These are phyloP conservation scores for Heteromyza rotundicornis DNA, from an alignment of 2,888 invertebrate genomes.

Conservation along the genomic window DNA sequence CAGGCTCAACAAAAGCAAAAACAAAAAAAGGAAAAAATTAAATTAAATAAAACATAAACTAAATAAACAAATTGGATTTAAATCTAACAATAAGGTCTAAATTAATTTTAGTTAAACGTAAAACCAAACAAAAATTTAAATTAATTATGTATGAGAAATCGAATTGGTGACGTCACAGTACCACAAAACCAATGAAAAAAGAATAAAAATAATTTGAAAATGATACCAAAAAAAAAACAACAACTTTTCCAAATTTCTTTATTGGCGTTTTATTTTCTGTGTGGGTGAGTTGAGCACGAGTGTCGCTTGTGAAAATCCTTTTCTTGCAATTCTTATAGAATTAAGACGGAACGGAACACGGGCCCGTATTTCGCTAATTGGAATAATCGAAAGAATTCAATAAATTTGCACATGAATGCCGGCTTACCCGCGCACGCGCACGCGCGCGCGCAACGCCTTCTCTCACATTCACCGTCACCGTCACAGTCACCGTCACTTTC, in stretches of 20 bases:
- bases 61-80: conserved; percentile 20
- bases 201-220: conserved; percentile 24
- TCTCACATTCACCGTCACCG: too few species aligned
- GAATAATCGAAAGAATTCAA: too few species aligned
- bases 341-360: too few species aligned
- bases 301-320: too few species aligned
- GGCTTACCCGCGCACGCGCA: too few species aligned
- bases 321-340: too few species aligned
- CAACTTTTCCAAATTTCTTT: background rate
- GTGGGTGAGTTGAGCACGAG: too few species aligned
- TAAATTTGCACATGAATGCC: too few species aligned
- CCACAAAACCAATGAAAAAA: conserved; percentile 15
- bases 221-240: conserved; percentile 16
- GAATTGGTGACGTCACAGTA: conserved; percentile 8
- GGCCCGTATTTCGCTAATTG: too few species aligned
- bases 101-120: conserved; percentile 26
- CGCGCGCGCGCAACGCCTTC: too few species aligned
- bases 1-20: conserved; percentile 25
- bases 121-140: background rate
- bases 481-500: too few species aligned
- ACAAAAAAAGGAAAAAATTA: conserved; percentile 27
- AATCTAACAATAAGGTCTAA: conserved; percentile 27
- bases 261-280: background rate
- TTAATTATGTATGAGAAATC: conserved; percentile 20
- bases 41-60: conserved; percentile 24